Conservation (phyloP, 2,797 vertebrate genomes). For the Cebuella pygmaea region DNA sequence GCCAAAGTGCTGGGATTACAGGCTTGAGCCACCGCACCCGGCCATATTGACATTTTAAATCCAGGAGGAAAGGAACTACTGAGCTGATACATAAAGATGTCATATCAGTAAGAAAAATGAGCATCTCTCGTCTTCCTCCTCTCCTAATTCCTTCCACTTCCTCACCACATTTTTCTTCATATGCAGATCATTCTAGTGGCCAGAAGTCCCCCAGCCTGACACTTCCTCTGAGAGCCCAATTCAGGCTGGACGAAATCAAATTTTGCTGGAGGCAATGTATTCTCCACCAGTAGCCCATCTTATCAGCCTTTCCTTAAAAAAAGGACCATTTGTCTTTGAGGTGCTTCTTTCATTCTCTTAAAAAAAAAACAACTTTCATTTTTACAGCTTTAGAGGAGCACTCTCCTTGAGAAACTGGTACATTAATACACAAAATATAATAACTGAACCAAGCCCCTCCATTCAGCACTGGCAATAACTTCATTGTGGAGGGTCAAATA, state of each 20-base stretch:
- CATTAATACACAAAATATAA: background rate
- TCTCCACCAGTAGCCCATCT: background rate
- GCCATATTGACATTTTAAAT: conserved; percentile 40
- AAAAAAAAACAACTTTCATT: background rate
- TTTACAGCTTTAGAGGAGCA: background rate
- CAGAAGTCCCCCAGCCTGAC: background rate
- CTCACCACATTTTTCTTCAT: background rate
- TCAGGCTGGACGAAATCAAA: background rate
- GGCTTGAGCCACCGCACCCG: too few relatives aligned
- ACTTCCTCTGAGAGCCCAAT: background rate
- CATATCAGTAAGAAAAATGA: conserved; percentile 13
- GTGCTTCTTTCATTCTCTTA: background rate
- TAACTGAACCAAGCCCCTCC: background rate
- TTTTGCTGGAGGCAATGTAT: background rate
- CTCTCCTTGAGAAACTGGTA: background rate
- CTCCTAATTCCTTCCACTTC: background rate
- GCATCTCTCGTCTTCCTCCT: background rate
- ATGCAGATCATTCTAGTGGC: background rate
- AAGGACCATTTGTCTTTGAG: background rate
- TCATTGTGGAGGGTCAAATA: background rate
- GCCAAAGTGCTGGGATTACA: too few relatives aligned
- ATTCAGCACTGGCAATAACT: background rate
- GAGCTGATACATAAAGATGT: conserved; percentile 48
- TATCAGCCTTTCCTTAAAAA: background rate
- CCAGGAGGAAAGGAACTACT: conserved; percentile 17